Evolutionary conservation across 2,113 vertebrate species (phyloP).

Genomic region (Indri indri): DNA sequence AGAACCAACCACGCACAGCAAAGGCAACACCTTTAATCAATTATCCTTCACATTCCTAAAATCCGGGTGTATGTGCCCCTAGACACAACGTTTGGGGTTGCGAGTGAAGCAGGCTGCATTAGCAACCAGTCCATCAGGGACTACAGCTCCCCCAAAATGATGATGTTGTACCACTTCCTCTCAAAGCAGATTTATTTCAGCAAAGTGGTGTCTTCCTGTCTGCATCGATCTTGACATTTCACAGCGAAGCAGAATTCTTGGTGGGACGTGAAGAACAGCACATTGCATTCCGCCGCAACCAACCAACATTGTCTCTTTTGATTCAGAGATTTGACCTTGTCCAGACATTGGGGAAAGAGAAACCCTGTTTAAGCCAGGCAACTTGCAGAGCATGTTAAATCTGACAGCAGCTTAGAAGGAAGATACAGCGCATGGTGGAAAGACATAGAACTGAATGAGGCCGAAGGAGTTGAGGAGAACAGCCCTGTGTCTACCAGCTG

Average conservation of each 20-base stretch:
- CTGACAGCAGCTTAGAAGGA: not conserved
- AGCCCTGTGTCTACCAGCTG: fast-evolving
- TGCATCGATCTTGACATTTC: not conserved
- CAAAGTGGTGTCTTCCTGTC: fast-evolving
- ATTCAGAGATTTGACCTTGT: not conserved
- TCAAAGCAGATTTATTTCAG: not conserved
- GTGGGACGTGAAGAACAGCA: not conserved
- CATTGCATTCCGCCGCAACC: not conserved
- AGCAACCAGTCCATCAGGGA: not conserved
- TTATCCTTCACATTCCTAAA: not conserved
- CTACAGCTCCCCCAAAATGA: not conserved
- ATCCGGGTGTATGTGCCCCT: fast-evolving
- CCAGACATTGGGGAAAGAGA: not conserved
- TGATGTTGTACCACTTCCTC: not conserved
- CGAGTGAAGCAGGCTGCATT: not conserved
- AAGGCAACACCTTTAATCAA: not conserved
- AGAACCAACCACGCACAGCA: not conserved
- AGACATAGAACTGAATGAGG: fast-evolving
- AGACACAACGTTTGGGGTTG: not conserved
- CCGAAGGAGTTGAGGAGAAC: not conserved
- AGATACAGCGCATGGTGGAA: not conserved
- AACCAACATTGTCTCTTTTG: not conserved
- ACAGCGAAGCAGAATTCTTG: not conserved
- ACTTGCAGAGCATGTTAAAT: not conserved
- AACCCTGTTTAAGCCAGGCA: not conserved